Base-by-base conservation (phyloP, 2,888 invertebrate species). In the Hanleya hanleyi region DNA sequence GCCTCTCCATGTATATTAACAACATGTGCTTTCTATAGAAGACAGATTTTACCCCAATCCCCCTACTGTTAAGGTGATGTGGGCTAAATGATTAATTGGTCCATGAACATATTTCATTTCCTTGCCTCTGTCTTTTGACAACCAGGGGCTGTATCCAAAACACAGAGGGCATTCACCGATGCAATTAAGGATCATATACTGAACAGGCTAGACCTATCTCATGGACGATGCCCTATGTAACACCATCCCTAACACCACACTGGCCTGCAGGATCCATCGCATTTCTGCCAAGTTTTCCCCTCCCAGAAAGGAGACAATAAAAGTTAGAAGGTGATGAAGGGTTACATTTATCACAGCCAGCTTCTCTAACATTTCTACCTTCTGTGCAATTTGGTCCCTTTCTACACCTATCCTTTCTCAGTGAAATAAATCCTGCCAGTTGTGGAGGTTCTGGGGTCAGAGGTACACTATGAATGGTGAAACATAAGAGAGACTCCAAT, bases 1-100 rank as follows among this genome's bases (percentile, higher is more conserved):
- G 26, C 57, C 29, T 32, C 57, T 26, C 12, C 29, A 29, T 22
- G 22, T 57, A 29, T 57, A 57, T 57, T 57, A 57, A 57, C 57
- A 57, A 57, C 57, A 57, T 57, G 57, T 57, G 57, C 57, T 57
- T 57, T 15, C 57, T 29, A 57, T 57, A 57, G 29, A 26, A 22
- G 22, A 29, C 32, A 29, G 57, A 29, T 57, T 29, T 57, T 57
- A 15, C 29, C 12, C 4, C 22, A 22, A 57, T 57, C 57, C 22
- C 12, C 57, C 29, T 41, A 9, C 41, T 41, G 18, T 22, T 18
- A 47, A 22, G 47, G n/a, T n/a, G n/a, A n/a, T n/a, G n/a, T n/a
- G n/a, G n/a, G n/a, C n/a, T 57, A 22, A 4, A 2, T 57, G 5
- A 57, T 57, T 57, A 57, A 57, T 57, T 15, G 57, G 15, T 26